Evolutionary conservation across 2,888 invertebrate species (phyloP), one percentile per base, ranked within the genome.

Genomic region (Operophtera brumata): DNA sequence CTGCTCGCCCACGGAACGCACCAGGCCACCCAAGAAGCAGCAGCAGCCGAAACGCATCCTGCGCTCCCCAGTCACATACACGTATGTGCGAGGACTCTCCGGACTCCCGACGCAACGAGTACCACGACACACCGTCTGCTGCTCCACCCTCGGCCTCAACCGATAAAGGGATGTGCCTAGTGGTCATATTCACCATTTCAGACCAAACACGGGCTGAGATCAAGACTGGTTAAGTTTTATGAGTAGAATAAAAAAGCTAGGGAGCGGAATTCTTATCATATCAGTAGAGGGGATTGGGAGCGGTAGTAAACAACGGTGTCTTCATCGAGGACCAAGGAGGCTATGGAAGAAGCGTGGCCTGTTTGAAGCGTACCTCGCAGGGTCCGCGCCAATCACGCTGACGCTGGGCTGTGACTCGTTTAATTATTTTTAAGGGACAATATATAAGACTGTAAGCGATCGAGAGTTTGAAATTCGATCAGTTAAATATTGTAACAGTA

Each of bases 61-160:
- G 7, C 91, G 96, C 35, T 92, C 94, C 46, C 96, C 96, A 1
- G 94, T 95, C 9, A 92, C 94, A 0, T 96, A 96, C 79, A 95
- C 94, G 7, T 96, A 96, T 79, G 94, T 95, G 1, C 93, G 93
- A 62, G 96, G 96, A 41, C 91, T 95, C 61, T 96, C 96, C 7
- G 96, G 96, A 8, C 84, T 96, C 49, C 96, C 96, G 6, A 96
- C 96, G 0, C 95, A 95, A 76, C 91, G 96, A 71, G 94, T 96
- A 14, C 95, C 96, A 0, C 91, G 93, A 59, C 92, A 84, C 65
- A 70, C 81, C 42, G 86, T 87, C 6, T 80, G 71, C 70, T 77
- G 79, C 59, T 70, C 77, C 30, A 75, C 86, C 9, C 65, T 72
- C 65, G 87, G 89, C 32, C 77, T 87, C 26, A 80, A 89, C 71